Conservation (phyloP, 2,797 vertebrate genomes). For the Heteromormyrus szaboi region DNA sequence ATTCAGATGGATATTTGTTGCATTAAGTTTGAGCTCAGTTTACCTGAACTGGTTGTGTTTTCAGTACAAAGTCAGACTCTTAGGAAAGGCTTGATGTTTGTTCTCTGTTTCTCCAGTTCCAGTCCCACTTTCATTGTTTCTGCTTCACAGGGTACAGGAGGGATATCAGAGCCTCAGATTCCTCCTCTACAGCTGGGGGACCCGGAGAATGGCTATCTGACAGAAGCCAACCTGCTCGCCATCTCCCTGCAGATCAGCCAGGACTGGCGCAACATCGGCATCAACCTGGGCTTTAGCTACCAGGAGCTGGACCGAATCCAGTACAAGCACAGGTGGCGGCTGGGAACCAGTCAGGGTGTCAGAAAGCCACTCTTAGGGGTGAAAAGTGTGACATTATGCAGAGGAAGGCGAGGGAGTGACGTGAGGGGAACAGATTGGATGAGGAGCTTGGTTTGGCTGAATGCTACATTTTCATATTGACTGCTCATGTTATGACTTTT, state of each 20-base stretch:
- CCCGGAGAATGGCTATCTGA: conserved; percentile 88
- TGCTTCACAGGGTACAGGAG: not conserved
- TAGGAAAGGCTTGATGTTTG: not conserved
- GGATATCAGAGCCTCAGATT: conserved; percentile 41
- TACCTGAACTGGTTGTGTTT: not conserved
- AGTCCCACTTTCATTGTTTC: not conserved
- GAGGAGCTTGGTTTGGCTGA: not conserved
- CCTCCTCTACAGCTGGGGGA: conserved; percentile 85
- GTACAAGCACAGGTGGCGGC: conserved; percentile 70
- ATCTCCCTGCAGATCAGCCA: conserved; percentile 79
- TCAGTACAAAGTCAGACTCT: not conserved
- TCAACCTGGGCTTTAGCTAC: conserved; percentile 79
- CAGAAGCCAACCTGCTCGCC: conserved; percentile 82
- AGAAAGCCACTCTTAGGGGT: conserved; percentile 27
- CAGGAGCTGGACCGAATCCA: conserved; percentile 74
- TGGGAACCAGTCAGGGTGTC: not conserved
- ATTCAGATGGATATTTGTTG: not conserved
- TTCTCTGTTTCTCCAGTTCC: not conserved
- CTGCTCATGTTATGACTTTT: not conserved
- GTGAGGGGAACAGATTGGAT: conserved; percentile 38
- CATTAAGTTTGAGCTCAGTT: not conserved
- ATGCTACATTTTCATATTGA: not conserved
- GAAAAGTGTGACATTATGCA: not conserved
- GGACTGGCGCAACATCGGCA: conserved; percentile 81
- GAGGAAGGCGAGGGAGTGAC: conserved; percentile 38